Evolutionary conservation across 2,888 invertebrate species (phyloP), one percentile per base, ranked within the genome.

Genomic region (Diplolepis rosae): DNA sequence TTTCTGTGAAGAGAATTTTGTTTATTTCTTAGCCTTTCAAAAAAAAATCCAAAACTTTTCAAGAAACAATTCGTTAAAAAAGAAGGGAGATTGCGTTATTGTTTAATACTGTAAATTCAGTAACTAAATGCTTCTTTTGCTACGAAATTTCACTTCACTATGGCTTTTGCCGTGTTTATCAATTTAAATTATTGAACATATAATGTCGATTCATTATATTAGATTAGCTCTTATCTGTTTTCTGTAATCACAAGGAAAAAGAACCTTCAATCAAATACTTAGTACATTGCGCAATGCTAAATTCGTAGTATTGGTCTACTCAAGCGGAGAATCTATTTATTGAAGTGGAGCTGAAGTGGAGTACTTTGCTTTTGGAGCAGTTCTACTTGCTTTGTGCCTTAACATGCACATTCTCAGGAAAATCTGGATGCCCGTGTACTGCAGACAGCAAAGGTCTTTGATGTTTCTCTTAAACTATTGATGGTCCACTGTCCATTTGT

Each of bases 401-500:
- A 15, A 24, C 61, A 27, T 61, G 61, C 61, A 42, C 61, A 42
- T 42, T 24, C 39, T 61, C 61, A 39, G 22, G 39, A 61, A 61
- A 22, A 61, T 27, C 61, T 27, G n/a, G 24, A 61, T 27, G 27
- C 24, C 50, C 39, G 39, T 27, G 39, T 27, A 27, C 61, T 61
- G n/a, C 39, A 61, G 61, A 42, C 39, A 61, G 24, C 39, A 27
- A 39, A 61, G 61, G 61, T 61, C 61, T 61, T 61, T 61, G 61
- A 61, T 61, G 61, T 61, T 61, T 39, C 39, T 6, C 39, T 39
- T 39, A 35, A 24, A 9, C 39, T 61, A 27, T 61, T 15, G 27
- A 61, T 61, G 39, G n/a, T 22, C 32, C 39, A 61, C 39, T 61
- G 61, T 22, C 7, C 15, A 48, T 48, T n/a, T 48, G 22, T 61